A percentile compares a stretch with the other conserved stretches of the same genome.
Conservation (phyloP, 2,113 vertebrate genomes). For the Synodontis membranacea region DNA sequence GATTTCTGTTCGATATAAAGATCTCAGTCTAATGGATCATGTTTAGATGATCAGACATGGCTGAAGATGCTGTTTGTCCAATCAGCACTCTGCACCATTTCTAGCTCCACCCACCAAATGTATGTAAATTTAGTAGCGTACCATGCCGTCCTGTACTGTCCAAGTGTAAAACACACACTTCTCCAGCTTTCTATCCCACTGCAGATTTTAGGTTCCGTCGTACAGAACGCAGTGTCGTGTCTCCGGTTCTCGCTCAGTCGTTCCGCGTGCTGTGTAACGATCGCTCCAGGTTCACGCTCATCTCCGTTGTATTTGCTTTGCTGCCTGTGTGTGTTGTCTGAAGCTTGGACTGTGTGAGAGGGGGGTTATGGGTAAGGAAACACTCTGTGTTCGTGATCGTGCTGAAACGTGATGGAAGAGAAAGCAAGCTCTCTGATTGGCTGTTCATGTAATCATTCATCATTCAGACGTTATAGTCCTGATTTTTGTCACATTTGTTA, state of each 20-base stretch:
- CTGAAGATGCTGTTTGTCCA: background rate
- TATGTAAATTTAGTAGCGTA: too few species aligned
- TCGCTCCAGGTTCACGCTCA: background rate
- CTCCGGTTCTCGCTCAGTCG: background rate
- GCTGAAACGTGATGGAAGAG: background rate
- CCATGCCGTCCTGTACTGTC: background rate
- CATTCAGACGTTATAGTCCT: background rate
- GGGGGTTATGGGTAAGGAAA: background rate
- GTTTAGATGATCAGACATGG: background rate
- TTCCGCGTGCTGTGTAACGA: slow-evolving; percentile 24
- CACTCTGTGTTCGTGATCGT: background rate
- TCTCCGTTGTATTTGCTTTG: background rate
- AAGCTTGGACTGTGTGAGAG: background rate
- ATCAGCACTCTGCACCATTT: background rate
- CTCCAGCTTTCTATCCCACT: background rate
- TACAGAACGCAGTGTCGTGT: background rate
- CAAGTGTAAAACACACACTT: background rate
- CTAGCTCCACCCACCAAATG: background rate
- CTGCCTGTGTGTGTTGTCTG: background rate
- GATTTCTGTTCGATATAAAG: background rate
- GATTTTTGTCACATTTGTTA: background rate
- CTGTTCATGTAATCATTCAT: background rate
- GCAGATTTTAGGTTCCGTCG: background rate
- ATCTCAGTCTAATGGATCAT: background rate
- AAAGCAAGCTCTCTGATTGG: slow-evolving; percentile 1